Percentiles rank a stretch among this genome's conserved stretches.
These are phyloP conservation scores for Patella depressa DNA, from an alignment of 2,888 invertebrate genomes.

Conservation along the genomic window DNA sequence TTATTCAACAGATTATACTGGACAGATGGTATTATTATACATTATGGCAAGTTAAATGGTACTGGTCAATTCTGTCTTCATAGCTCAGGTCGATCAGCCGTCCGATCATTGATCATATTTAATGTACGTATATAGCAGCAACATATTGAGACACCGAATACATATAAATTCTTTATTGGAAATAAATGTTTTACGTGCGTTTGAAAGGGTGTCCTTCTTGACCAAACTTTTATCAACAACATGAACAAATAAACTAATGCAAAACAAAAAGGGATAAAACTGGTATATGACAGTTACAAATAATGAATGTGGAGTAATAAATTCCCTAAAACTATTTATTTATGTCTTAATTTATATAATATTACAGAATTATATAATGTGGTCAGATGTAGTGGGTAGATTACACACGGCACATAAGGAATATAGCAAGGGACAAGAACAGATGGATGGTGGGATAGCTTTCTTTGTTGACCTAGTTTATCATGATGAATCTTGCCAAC, in stretches of 20 bases:
- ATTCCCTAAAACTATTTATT: too few species aligned
- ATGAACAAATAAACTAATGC: too few species aligned
- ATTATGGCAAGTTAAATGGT: not conserved
- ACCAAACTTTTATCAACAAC: too few species aligned
- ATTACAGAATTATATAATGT: conserved; percentile 20
- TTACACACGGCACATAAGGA: conserved; percentile 15
- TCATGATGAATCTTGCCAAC: conserved; percentile 19
- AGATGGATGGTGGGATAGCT: not conserved
- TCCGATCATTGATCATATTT: not conserved
- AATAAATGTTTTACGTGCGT: too few species aligned
- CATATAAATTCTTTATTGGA: too few species aligned
- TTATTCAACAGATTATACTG: not conserved
- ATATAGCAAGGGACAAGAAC: not conserved
- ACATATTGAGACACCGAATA: too few species aligned
- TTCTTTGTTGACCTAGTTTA: conserved; percentile 11
- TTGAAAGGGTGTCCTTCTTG: too few species aligned
- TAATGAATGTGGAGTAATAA: too few species aligned
- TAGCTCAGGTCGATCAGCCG: not conserved
- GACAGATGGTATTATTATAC: not conserved
- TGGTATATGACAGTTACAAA: too few species aligned
- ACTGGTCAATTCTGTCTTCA: conserved; percentile 5
- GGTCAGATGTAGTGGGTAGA: conserved; percentile 15
- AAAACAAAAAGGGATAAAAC: too few species aligned
- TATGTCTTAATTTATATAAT: not conserved
- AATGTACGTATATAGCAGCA: not conserved